Base-by-base conservation (phyloP, 2,113 vertebrate genomes). In the Neogale vison region DNA sequence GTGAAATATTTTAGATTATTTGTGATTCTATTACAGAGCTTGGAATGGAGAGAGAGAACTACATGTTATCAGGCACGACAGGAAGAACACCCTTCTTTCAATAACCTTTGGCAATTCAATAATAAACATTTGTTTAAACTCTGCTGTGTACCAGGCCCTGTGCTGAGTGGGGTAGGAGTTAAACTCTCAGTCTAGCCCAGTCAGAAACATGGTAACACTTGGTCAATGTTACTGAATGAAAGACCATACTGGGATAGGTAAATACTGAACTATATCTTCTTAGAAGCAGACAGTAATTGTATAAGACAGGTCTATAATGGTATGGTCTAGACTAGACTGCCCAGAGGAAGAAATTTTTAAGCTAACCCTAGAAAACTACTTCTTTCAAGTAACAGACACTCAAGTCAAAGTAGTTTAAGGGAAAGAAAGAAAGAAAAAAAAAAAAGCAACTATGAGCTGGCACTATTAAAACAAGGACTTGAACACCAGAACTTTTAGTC, bases 1-100 rank as follows among this genome's bases (percentile, higher is more conserved):
- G 50, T 67, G 57, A 97, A 96, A 93, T 84, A 72, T 90, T 87
- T 97, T 96, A 88, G 39, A 96, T 90, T 36, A 92, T 59, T 92
- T 88, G 65, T 93, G 65, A 93, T 95, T 92, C 88, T 90, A n/a
- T 92, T 94, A 82, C 69, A 95, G 45, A 59, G 39, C 67, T 92
- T 72, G n/a, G 36, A 84, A 94, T 39, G 13, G n/a, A 97, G 57
- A 93, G 57, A 93, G 14, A 88, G n/a, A 90, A 93, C 87, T 90
- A n/a, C 11, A 85, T 80, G 61, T 77, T 45, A 95, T 79, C 36
- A 71, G 50, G 55, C 47, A 96, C 45, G 93, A 85, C 26, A 9
- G 24, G 29, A 86, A 81, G 45, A 93, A 93, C 92, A 31, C 45
- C 11, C 31, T 71, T 95, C 31, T 94, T 88, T 93, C 79, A 90